Conservation (phyloP, 2,113 vertebrate species). For the Sinocyclocheilus anophthalmus region DNA sequence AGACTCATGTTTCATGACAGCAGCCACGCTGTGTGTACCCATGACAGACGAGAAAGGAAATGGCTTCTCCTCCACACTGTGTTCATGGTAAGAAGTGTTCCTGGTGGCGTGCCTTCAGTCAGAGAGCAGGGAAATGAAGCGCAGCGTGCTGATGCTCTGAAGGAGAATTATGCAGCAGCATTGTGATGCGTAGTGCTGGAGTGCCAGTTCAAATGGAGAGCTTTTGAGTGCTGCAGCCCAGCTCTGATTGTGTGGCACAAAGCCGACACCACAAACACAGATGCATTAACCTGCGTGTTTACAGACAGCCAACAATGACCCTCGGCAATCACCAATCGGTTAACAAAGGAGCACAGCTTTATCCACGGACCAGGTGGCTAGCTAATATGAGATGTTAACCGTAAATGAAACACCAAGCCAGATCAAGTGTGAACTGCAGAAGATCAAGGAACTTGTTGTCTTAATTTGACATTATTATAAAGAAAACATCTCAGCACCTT, state of each 20-base stretch:
- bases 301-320: conserved; percentile 47
- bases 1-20: neutral
- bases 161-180: conserved; percentile 52
- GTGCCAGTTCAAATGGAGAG: conserved; percentile 56
- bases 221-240: conserved; percentile 46
- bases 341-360: conserved; percentile 41
- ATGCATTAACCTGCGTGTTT: conserved; percentile 50
- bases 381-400: conserved; percentile 27
- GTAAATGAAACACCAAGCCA: conserved; percentile 25
- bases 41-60: conserved; percentile 17
- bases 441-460: neutral
- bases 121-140: conserved; percentile 27
- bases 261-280: conserved; percentile 43
- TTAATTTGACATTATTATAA: neutral
- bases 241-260: conserved; percentile 51
- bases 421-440: neutral
- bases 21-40: neutral
- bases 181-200: conserved; percentile 47
- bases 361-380: conserved; percentile 51
- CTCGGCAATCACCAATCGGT: conserved; percentile 46
- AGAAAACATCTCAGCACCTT: neutral
- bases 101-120: conserved; percentile 49
- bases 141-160: conserved; percentile 45
- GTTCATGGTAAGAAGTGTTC: conserved; percentile 14
- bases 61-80: conserved; percentile 10